A percentile compares a stretch with the other conserved stretches of the same genome.
These are phyloP conservation scores for Pachycephala philippinensis DNA, from an alignment of 2,113 vertebrate genomes.

Conservation along the genomic window DNA sequence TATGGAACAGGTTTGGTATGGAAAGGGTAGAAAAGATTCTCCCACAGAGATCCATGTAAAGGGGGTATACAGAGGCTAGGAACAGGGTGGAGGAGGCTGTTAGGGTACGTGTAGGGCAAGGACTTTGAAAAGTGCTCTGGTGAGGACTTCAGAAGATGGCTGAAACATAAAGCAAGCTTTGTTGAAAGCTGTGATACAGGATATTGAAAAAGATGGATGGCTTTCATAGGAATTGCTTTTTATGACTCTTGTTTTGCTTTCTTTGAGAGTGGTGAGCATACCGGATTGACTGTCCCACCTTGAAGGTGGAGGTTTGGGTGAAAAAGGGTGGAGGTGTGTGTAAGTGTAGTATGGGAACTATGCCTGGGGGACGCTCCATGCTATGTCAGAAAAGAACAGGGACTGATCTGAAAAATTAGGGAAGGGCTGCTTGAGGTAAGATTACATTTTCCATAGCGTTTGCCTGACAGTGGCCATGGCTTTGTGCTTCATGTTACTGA, in stretches of 20 bases:
- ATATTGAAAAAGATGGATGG: neutral
- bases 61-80: neutral
- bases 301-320: neutral
- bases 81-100: neutral
- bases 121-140: neutral
- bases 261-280: neutral
- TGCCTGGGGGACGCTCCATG: neutral
- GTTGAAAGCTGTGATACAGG: neutral
- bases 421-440: neutral
- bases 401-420: neutral
- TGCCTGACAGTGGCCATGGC: rapidly evolving
- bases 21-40: neutral
- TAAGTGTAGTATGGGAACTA: neutral
- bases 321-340: neutral
- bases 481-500: rapidly evolving
- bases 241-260: neutral
- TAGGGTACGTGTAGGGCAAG: neutral
- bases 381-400: neutral
- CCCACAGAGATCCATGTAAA: neutral
- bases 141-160: neutral
- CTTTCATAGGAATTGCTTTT: neutral
- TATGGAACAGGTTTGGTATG: neutral
- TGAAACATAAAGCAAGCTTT: neutral
- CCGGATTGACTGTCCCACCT: neutral
- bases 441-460: neutral